Percentiles rank a stretch among this genome's conserved stretches.
These are phyloP conservation scores for Hypothenemus hampei DNA, from an alignment of 1,140 invertebrate genomes.

Conservation along the genomic window DNA sequence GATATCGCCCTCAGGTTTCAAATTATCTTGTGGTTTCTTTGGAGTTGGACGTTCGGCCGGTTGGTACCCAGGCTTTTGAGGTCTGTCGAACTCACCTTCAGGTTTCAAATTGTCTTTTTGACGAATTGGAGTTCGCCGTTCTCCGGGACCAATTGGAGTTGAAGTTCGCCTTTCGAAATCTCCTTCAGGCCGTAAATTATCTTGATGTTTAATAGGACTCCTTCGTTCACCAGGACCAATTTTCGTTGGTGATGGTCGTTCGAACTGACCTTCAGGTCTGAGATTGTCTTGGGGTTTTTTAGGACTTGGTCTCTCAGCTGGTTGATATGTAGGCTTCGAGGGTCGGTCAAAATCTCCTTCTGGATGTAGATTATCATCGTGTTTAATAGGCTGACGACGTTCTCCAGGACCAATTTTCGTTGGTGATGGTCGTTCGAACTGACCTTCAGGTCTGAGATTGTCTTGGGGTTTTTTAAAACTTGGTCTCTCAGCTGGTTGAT, in stretches of 20 bases:
- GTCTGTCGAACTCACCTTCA: conserved; percentile 43
- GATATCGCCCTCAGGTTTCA: conserved; percentile 49
- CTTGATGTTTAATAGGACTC: conserved; percentile 47
- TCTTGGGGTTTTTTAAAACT: conserved; percentile 51
- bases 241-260: conserved; percentile 39
- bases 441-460: conserved; percentile 56
- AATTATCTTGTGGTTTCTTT: conserved; percentile 49
- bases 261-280: conserved; percentile 53
- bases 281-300: conserved; percentile 51
- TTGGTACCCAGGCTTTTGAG: conserved; percentile 46
- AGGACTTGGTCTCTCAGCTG: conserved; percentile 52
- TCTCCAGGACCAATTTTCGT: conserved; percentile 46
- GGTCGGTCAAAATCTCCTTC: conserved; percentile 50
- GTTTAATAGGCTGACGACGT: conserved; percentile 46
- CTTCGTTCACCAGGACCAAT: conserved; percentile 43
- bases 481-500: conserved; percentile 37
- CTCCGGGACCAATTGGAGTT: conserved; percentile 44
- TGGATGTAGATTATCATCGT: conserved; percentile 54
- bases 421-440: conserved; percentile 47
- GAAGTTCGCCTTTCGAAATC: conserved; percentile 35
- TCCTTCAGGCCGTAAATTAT: conserved; percentile 53
- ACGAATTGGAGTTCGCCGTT: conserved; percentile 49
- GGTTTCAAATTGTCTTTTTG: conserved; percentile 55
- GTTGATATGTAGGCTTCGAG: conserved; percentile 53
- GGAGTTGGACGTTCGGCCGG: conserved; percentile 56